These are phyloP conservation scores for Pammene aurita DNA, from an alignment of 2,888 invertebrate species.

Conservation along the genomic window DNA sequence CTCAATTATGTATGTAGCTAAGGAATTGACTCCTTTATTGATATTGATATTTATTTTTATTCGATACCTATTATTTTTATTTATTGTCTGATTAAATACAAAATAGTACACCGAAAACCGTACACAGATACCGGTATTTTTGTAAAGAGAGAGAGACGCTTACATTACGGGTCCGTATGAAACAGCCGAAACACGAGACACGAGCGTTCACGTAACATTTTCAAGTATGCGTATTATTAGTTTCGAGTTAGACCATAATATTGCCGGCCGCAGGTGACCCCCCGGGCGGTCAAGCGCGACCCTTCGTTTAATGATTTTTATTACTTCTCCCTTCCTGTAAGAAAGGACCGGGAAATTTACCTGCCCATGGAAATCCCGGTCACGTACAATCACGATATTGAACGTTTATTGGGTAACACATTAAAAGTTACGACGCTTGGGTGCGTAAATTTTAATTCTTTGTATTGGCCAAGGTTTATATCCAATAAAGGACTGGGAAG, in stretches of 20 bases:
- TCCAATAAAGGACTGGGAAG: not conserved
- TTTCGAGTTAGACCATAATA: constrained; percentile 61
- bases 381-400: constrained; percentile 68
- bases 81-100: too few species aligned
- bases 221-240: constrained; percentile 56
- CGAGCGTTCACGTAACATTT: constrained; percentile 22
- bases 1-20: too few species aligned
- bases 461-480: constrained; percentile 34
- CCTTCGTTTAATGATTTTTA: constrained; percentile 76
- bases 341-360: constrained; percentile 66
- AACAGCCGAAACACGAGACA: too few species aligned
- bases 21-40: too few species aligned
- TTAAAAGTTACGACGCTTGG: constrained; percentile 60
- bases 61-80: too few species aligned
- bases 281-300: constrained; percentile 58
- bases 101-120: too few species aligned
- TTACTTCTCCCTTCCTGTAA: constrained; percentile 60
- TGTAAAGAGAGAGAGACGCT: too few species aligned
- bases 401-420: constrained; percentile 70
- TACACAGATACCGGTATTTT: too few species aligned
- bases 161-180: too few species aligned
- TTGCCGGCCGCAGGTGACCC: constrained; percentile 53
- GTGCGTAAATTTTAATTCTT: constrained; percentile 57
- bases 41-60: too few species aligned
- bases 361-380: constrained; percentile 58